Evolutionary conservation across 1,140 invertebrate species (phyloP).

Genomic region (Calycopis cecrops): DNA sequence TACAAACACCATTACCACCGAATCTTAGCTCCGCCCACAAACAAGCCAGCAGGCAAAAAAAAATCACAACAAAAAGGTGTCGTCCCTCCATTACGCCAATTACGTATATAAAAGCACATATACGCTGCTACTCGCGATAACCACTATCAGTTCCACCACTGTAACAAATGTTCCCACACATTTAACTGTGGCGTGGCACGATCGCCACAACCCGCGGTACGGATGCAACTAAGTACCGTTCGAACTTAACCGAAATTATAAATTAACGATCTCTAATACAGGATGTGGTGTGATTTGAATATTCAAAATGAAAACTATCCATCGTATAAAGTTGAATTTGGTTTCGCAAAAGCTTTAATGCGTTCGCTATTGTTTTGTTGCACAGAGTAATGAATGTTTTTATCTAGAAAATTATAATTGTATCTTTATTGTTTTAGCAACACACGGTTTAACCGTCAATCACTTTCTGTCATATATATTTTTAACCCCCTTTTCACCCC

Average conservation of each 20-base stretch:
- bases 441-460: no score
- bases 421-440: neutral
- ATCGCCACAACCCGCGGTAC: slow-evolving; percentile 13
- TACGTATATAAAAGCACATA: no score
- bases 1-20: no score
- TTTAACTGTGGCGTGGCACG: slow-evolving; percentile 18
- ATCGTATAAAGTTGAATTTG: neutral
- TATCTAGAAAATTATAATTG: neutral
- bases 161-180: slow-evolving; percentile 23
- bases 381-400: neutral
- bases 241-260: slow-evolving; percentile 18
- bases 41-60: no score
- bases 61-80: no score
- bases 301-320: slow-evolving; percentile 15
- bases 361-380: slow-evolving; percentile 1
- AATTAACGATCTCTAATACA: slow-evolving; percentile 23
- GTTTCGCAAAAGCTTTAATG: neutral
- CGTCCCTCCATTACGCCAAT: no score
- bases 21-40: no score
- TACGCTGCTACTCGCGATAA: slow-evolving; percentile 5
- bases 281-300: slow-evolving; percentile 29
- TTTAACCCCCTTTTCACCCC: no score
- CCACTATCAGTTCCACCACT: slow-evolving; percentile 25
- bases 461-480: no score
- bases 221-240: slow-evolving; percentile 19